Evolutionary conservation across 2,113 vertebrate genomes (phyloP), one percentile per base, ranked within the genome.

Genomic region (Macquaria australasica): DNA sequence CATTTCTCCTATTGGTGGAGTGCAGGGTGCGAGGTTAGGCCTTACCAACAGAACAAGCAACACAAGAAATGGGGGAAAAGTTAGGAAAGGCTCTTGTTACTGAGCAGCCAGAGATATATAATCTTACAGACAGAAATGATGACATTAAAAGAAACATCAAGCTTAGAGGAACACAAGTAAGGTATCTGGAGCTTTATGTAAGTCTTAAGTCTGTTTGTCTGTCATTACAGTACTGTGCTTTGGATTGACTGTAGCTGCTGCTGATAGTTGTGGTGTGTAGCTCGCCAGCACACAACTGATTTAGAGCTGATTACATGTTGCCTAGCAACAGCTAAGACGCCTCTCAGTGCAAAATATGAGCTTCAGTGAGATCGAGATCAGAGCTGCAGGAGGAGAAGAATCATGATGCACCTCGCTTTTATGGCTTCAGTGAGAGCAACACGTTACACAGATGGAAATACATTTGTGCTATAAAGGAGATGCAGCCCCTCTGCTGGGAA

Each of bases 261-360:
- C 34, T 63, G 63, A 34, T 31, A 43, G 76, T 28, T 37, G 77
- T 51, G 55, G 76, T 18, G 39, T 34, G 78, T 6, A 25, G 71
- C 78, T 82, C 58, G 69, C 84, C 83, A 79, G 72, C 83, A 81
- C 86, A 75, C 84, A 80, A 76, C 83, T 74, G 85, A 89, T 88
- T 74, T 77, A 76, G 84, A 91, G 85, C 88, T 83, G 88, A 83
- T 88, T 70, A 72, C 73, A 20, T 1, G 89, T 94, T 41, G 82
- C 92, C 55, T 85, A 60, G 93, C 86, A 93, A 94, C 93, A 89
- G 85, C 82, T 34, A 2, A 64, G 93, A 93, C 90, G 90, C 91
- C 90, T 93, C 87, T 90, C 85, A 87, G 86, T 73, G 90, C 82
- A 88, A 45, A 56, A 81, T 41, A 82, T 66, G n/a, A 91, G 74